Evolutionary conservation across 1,140 invertebrate species (phyloP), one percentile per base, ranked within the genome.

Genomic region (Drosophila nigrodunni): DNA sequence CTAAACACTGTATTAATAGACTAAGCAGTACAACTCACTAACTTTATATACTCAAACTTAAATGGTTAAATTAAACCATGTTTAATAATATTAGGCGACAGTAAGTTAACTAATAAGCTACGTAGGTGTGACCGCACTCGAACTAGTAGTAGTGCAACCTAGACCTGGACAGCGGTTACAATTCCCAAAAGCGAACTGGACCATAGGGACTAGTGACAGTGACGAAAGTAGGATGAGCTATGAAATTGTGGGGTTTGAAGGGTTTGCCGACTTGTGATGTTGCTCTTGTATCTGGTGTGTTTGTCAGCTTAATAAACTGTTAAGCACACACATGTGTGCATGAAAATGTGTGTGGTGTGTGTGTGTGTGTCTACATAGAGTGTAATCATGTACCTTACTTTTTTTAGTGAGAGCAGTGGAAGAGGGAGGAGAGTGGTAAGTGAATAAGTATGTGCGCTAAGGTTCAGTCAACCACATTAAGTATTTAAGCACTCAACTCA

Each of bases 401-500:
- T 65, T 55, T 57, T 49, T 13, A 11, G 13, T 37, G 50, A 30
- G 11, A 43, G 47, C 30, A 55, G 15, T 43, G 11, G 34, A 69
- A 71, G 71, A 64, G 46, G 21, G 18, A 61, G 47, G 25, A 1
- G 25, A 2, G 25, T 44, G 30, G 21, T 55, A 79, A 88, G 83
- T 86, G 83, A 88, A 82, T 78, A 86, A 85, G 82, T 86, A 87
- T 87, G 18, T 44, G 80, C 85, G 83, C 85, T 74, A 90, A 88
- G 77, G 89, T 78, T 85, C 85, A 88, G 80, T 90, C 85, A 90
- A 90, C 80, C 85, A 71, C 86, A 85, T 81, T 85, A 88, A 88
- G 85, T 88, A 88, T 89, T 88, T 88, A 88, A 88, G 86, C 80
- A 89, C 81, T 87, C 76, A 82, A 74, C 83, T 87, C 79, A 82